Conservation (phyloP, 2,113 vertebrate genomes). For the Cyphomyrus discorhynchus region DNA sequence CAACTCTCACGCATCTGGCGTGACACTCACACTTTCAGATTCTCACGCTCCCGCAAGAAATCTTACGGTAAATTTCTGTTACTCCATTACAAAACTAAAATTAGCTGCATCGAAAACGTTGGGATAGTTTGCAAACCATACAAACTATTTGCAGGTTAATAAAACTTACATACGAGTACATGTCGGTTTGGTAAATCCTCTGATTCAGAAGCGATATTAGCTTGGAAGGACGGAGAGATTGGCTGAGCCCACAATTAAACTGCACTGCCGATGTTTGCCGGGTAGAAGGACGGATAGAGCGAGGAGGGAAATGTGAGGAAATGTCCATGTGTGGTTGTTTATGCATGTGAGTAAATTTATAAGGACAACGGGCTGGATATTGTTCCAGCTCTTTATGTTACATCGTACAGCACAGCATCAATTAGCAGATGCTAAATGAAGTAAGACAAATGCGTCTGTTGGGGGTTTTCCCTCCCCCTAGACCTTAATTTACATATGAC, state of each 20-base stretch:
- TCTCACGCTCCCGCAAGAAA: too few species aligned
- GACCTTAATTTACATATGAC: not conserved
- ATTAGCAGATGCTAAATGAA: constrained; percentile 2
- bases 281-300: not conserved
- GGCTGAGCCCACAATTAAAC: not conserved
- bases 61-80: too few species aligned
- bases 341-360: not conserved
- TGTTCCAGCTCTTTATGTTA: not conserved
- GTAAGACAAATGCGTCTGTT: not conserved
- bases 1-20: too few species aligned
- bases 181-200: not conserved
- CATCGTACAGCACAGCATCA: not conserved
- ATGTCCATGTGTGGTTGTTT: not conserved
- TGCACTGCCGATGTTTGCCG: not conserved
- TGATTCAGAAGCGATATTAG: not conserved
- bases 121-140: too few species aligned
- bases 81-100: too few species aligned
- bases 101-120: too few species aligned
- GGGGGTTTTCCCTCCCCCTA: not conserved
- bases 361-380: not conserved
- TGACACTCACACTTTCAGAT: too few species aligned
- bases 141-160: too few species aligned
- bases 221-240: not conserved
- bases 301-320: not conserved
- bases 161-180: too few species aligned